Evolutionary conservation across 2,113 vertebrate species (phyloP).

Genomic region (Jaculus jaculus): DNA sequence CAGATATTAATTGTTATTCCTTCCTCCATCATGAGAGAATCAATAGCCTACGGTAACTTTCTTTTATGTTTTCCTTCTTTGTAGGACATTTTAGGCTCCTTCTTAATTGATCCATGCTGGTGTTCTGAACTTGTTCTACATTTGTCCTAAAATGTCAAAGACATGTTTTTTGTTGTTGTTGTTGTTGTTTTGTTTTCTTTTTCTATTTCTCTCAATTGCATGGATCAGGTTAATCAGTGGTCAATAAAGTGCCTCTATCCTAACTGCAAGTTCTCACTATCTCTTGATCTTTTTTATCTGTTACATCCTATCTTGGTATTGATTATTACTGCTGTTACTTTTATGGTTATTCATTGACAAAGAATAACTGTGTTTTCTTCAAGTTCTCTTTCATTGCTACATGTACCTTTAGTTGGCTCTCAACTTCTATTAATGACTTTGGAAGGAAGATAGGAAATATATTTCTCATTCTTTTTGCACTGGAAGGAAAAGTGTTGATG

Average conservation of each 20-base stretch:
- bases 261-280: neutral
- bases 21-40: neutral
- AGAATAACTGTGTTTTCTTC: neutral
- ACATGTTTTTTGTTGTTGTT: too few species aligned
- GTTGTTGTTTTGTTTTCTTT: too few species aligned
- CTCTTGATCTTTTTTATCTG: neutral
- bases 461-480: neutral
- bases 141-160: neutral
- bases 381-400: neutral
- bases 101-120: neutral
- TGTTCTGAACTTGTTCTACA: neutral
- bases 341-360: neutral
- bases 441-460: conserved; percentile 8
- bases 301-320: neutral
- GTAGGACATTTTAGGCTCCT: neutral
- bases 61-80: neutral
- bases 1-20: neutral
- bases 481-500: neutral
- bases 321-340: neutral
- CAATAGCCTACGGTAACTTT: neutral
- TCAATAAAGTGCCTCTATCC: neutral
- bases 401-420: neutral
- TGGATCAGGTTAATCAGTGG: neutral
- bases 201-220: neutral
- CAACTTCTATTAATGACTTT: neutral